Evolutionary conservation across 2,888 invertebrate species (phyloP).

Genomic region (Tetanocera ferruginea): DNA sequence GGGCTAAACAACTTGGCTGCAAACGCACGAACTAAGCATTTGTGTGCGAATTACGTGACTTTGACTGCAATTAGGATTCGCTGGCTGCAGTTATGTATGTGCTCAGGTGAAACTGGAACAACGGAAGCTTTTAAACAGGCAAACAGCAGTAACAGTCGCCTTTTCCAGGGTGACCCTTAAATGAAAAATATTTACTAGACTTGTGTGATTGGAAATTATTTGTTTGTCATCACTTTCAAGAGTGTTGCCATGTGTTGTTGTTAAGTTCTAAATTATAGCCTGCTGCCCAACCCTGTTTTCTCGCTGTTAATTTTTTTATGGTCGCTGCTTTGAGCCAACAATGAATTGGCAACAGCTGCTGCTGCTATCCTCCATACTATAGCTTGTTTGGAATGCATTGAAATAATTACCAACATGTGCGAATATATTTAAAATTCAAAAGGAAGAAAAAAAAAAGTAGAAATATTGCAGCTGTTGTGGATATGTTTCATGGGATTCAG

Average conservation of each 20-base stretch:
- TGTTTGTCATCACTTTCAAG: no score
- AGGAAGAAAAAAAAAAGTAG: no score
- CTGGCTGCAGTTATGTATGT: background rate
- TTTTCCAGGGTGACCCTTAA: background rate
- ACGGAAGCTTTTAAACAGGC: background rate
- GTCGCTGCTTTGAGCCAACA: background rate
- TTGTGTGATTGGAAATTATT: background rate
- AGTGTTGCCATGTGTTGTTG: background rate
- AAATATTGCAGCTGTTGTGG: no score
- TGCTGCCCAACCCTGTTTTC: background rate
- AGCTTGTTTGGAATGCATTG: no score
- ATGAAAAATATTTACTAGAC: background rate
- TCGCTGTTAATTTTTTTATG: background rate
- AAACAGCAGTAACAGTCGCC: background rate
- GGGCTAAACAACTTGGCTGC: background rate
- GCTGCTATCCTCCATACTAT: no score
- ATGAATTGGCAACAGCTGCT: background rate
- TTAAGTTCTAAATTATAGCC: background rate
- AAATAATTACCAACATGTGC: no score
- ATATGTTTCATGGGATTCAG: no score
- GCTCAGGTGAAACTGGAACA: conserved; percentile 22
- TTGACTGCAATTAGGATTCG: conserved; percentile 8
- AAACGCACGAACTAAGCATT: background rate
- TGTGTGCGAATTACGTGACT: conserved; percentile 15
- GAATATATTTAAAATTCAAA: no score